phyloP scores from a whole-genome alignment of 2,113 vertebrate species.

The Harpagus bidentatus region DNA sequence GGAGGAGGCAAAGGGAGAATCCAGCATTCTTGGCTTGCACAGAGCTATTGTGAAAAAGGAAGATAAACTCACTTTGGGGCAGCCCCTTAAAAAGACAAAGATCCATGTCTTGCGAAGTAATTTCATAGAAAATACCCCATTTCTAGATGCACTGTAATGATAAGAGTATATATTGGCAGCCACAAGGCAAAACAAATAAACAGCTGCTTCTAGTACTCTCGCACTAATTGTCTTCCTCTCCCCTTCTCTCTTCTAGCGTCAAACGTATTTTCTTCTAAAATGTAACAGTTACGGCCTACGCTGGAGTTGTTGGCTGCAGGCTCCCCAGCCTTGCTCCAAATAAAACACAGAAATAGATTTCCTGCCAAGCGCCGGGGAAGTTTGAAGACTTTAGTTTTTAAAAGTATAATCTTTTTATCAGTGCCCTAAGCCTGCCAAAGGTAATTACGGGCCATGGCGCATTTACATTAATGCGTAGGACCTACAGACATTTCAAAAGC shows the following conservation, averaged over 20 bases:
- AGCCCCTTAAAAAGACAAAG: slow-evolving; percentile 49
- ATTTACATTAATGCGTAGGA: slow-evolving; percentile 30
- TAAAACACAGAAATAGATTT: slow-evolving; percentile 61
- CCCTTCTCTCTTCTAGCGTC: slow-evolving; percentile 27
- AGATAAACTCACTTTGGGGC: slow-evolving; percentile 7
- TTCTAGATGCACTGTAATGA: slow-evolving; percentile 57
- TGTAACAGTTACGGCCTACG: slow-evolving; percentile 48
- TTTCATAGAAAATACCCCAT: slow-evolving; percentile 32
- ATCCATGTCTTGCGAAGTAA: neutral
- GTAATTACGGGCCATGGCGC: slow-evolving; percentile 19
- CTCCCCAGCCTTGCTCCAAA: slow-evolving; percentile 57
- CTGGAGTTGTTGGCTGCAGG: slow-evolving; percentile 47
- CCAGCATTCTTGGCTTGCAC: slow-evolving; percentile 22
- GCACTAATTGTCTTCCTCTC: slow-evolving; percentile 45
- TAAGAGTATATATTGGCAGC: slow-evolving; percentile 33
- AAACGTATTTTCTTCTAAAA: slow-evolving; percentile 52
- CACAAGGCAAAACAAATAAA: slow-evolving; percentile 43
- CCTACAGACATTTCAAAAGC: slow-evolving; percentile 29
- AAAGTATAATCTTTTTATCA: slow-evolving; percentile 66
- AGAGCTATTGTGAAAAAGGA: slow-evolving; percentile 43
- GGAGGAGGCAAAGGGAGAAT: slow-evolving; percentile 39
- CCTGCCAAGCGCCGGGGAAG: slow-evolving; percentile 55
- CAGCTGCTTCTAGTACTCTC: slow-evolving; percentile 44
- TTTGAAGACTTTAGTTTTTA: slow-evolving; percentile 41
- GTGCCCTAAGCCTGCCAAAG: slow-evolving; percentile 55